Conservation (phyloP, 2,113 vertebrate genomes). For the Paratilapia polleni region DNA sequence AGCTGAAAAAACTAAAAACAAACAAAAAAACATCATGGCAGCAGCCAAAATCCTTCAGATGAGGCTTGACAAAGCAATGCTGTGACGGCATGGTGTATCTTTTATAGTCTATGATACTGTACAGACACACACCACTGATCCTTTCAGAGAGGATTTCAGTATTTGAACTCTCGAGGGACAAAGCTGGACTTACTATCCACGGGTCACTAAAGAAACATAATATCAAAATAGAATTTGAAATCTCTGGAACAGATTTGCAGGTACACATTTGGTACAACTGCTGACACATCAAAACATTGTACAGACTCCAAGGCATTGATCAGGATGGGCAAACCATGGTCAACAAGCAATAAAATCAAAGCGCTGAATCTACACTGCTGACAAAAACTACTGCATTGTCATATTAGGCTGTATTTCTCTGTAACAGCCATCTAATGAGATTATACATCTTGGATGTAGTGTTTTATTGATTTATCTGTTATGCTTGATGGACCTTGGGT, state of each 20-base stretch:
- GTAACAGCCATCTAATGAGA: conserved; percentile 56
- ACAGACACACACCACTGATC: neutral
- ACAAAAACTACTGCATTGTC: conserved; percentile 55
- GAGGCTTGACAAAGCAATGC: neutral
- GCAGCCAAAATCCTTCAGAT: neutral
- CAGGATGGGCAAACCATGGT: conserved; percentile 21
- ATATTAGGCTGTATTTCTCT: conserved; percentile 37
- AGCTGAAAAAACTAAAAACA: too few relatives aligned
- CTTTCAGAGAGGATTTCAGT: neutral
- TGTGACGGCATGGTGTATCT: neutral
- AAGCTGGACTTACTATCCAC: neutral
- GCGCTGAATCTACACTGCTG: conserved; percentile 34
- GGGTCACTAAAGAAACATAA: neutral
- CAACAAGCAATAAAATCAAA: conserved; percentile 52
- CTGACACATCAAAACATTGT: conserved; percentile 27
- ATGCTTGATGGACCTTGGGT: conserved; percentile 46
- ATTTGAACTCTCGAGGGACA: neutral
- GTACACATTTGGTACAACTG: neutral
- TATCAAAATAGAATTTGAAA: neutral
- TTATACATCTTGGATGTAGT: conserved; percentile 58
- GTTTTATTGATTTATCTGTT: conserved; percentile 68
- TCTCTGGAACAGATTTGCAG: neutral
- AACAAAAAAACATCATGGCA: neutral
- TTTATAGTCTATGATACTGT: neutral
- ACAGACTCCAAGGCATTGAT: conserved; percentile 18